phyloP scores from a whole-genome alignment of 2,113 vertebrate species.

The Sander lucioperca region DNA sequence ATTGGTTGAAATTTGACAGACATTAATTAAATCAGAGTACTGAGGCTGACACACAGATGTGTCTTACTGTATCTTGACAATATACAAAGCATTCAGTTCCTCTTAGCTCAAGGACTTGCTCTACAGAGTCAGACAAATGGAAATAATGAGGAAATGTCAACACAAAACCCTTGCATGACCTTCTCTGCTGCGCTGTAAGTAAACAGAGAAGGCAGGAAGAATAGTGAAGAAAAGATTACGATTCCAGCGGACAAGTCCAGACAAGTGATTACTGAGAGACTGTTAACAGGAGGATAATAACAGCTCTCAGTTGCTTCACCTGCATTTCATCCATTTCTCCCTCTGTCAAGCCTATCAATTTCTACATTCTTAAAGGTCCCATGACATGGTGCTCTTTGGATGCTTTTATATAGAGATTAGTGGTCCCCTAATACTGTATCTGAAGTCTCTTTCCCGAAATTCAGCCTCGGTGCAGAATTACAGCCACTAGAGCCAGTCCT shows the following conservation, averaged over 20 bases:
- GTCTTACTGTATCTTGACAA: background rate
- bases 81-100: background rate
- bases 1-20: background rate
- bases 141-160: background rate
- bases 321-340: slow-evolving; percentile 65
- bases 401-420: too few species aligned
- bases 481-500: too few species aligned
- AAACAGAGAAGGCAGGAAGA: slow-evolving; percentile 37
- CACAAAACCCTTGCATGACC: background rate
- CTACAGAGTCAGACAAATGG: background rate
- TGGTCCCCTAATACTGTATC: too few species aligned
- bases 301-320: slow-evolving; percentile 44
- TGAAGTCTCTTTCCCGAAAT: too few species aligned
- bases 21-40: background rate
- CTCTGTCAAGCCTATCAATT: slow-evolving; percentile 22
- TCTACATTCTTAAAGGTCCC: background rate
- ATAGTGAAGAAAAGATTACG: slow-evolving; percentile 23
- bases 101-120: background rate
- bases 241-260: slow-evolving; percentile 64
- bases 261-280: slow-evolving; percentile 46
- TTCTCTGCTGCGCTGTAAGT: background rate
- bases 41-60: background rate
- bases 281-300: slow-evolving; percentile 49
- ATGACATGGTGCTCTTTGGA: too few species aligned
- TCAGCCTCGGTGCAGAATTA: too few species aligned